Evolutionary conservation across 2,888 invertebrate genomes (phyloP).

Genomic region (Xylocampa areola): DNA sequence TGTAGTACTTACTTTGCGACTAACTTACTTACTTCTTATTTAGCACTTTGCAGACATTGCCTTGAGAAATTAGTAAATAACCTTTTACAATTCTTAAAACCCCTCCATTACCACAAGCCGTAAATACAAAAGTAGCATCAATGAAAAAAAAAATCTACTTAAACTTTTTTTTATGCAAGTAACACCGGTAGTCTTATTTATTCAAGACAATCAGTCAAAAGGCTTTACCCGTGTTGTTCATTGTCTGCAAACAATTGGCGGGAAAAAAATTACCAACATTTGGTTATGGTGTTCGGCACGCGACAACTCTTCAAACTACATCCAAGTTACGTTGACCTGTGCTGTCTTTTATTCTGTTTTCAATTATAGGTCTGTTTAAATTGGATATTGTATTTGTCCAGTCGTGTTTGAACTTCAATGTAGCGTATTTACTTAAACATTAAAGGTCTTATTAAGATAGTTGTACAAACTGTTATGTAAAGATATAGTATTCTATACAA

Average conservation of each 20-base stretch:
- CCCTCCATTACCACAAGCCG: slow-evolving; percentile 30
- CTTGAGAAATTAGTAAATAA: too few relatives aligned
- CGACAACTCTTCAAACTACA: slow-evolving; percentile 56
- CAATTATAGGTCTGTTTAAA: slow-evolving; percentile 17
- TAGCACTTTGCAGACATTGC: too few relatives aligned
- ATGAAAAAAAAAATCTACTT: slow-evolving; percentile 40
- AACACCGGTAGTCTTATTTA: slow-evolving; percentile 70
- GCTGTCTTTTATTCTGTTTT: slow-evolving; percentile 2
- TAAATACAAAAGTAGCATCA: slow-evolving; percentile 38
- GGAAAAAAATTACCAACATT: slow-evolving; percentile 57
- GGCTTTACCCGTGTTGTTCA: slow-evolving; percentile 50
- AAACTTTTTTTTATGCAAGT: slow-evolving; percentile 42
- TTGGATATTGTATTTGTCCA: slow-evolving; percentile 4
- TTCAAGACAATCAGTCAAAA: slow-evolving; percentile 67
- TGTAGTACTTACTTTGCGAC: too few relatives aligned
- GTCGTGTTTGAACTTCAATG: not conserved
- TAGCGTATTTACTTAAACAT: not conserved
- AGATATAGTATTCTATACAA: not conserved
- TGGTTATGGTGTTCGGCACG: slow-evolving; percentile 60
- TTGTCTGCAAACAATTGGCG: slow-evolving; percentile 64
- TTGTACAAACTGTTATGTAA: not conserved
- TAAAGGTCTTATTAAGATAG: slow-evolving; percentile 2
- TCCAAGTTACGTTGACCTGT: slow-evolving; percentile 29
- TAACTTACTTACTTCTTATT: too few relatives aligned
- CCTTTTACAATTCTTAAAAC: slow-evolving; percentile 21